phyloP scores from a whole-genome alignment of 1,140 invertebrate species.

The Pentalonia nigronervosa region DNA sequence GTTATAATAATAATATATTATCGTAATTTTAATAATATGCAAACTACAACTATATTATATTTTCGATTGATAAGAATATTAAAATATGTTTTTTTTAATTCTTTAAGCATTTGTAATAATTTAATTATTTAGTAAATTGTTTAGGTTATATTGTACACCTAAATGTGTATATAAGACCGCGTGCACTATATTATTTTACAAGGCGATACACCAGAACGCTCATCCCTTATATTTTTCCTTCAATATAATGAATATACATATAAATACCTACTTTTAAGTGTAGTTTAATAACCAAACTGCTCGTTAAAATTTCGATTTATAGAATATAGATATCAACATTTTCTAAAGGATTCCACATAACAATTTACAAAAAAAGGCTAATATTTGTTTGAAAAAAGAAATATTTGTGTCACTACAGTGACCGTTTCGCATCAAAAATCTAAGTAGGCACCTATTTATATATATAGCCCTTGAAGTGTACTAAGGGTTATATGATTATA shows the following conservation, averaged over 20 bases:
- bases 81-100: not conserved
- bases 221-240: not conserved
- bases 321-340: not conserved
- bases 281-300: not conserved
- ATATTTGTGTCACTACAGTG: not conserved
- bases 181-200: not conserved
- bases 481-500: too few species aligned
- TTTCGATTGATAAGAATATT: not conserved
- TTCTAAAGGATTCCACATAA: too few species aligned
- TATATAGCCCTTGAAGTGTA: not conserved
- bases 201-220: not conserved
- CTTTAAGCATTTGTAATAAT: not conserved
- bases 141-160: not conserved
- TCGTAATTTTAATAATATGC: not conserved
- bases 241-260: too few species aligned
- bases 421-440: not conserved
- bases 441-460: not conserved
- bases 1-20: not conserved
- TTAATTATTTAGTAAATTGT: not conserved
- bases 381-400: not conserved
- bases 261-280: not conserved
- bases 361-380: not conserved
- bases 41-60: not conserved
- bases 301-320: too few species aligned
- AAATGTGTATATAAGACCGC: not conserved